Conservation (phyloP, 2,888 invertebrate genomes). For the Leuctra nigra region DNA sequence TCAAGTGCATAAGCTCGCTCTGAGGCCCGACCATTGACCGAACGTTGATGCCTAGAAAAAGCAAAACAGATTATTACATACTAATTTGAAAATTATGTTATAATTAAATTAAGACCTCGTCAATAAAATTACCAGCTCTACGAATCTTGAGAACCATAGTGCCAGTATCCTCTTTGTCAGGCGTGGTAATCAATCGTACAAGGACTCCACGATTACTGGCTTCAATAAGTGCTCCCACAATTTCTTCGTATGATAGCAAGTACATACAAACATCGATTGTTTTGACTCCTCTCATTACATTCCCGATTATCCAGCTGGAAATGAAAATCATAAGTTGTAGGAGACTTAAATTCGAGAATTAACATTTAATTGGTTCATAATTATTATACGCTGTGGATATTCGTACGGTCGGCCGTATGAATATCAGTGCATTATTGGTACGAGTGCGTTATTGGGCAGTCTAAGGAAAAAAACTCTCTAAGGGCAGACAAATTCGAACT, state of each 20-base stretch:
- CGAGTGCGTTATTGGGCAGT: too few relatives aligned
- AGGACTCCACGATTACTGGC: not conserved
- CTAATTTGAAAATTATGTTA: too few relatives aligned
- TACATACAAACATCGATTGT: not conserved
- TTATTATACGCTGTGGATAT: too few relatives aligned
- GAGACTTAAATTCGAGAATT: too few relatives aligned
- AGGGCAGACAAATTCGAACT: too few relatives aligned
- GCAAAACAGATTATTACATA: not conserved
- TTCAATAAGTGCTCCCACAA: not conserved
- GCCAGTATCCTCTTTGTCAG: not conserved
- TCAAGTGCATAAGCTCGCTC: slow-evolving; percentile 7
- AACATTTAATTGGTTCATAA: too few relatives aligned
- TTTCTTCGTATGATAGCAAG: not conserved
- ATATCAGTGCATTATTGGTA: too few relatives aligned
- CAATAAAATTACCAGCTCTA: not conserved
- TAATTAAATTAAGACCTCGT: too few relatives aligned
- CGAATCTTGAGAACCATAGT: not conserved
- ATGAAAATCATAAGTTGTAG: not conserved
- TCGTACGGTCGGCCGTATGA: too few relatives aligned
- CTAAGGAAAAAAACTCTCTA: too few relatives aligned
- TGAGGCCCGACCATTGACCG: not conserved
- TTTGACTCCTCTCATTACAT: not conserved
- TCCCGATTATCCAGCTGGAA: not conserved
- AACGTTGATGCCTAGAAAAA: not conserved
- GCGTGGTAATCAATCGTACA: not conserved